Evolutionary conservation across 2,797 vertebrate species (phyloP), one percentile per base, ranked within the genome.

Genomic region (Cyclopterus lumpus): DNA sequence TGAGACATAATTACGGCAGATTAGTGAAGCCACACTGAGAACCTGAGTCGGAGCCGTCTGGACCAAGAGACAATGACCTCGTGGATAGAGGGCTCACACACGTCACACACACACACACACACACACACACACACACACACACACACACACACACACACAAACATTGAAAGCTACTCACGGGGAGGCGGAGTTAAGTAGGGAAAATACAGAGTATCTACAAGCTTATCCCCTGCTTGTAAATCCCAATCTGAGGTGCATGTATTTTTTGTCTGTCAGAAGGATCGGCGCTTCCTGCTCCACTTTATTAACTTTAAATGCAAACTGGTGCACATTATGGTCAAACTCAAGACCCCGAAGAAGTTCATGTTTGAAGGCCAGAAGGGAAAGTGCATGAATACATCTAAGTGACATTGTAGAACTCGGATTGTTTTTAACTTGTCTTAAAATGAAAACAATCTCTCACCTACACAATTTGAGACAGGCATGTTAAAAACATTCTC

Each of bases 1-100:
- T 70, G 88, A 89, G 87, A 89, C 89, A 92, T 92, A 90, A 93
- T 93, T 93, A 91, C 61, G 11, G 80, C 79, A 90, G 89, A 93
- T 93, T 93, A 92, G 89, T 85, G 86, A 91, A 88, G 88, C 79
- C 88, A 85, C 79, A 84, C 80, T 88, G 90, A 92, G 86, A 89
- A 83, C 79, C 89, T 86, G 83, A 89, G 81, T 77, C 24, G 54
- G 74, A 87, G 85, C 82, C 67, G 84, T 90, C 82, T 90, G 87
- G 86, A 87, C 86, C 79, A 73, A 73, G 65, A 90, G 85, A 89
- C 90, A 90, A 87, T 88, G 89, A 91, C 88, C 86, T 88, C 85
- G 86, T 86, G 74, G 81, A 79, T 58, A 67, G 62, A 84, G 64
- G 14, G 10, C 76, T 58, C 55, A 67, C 60, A 75, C 80, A 80